Base-by-base conservation (phyloP, 2,113 vertebrate genomes). In the Melanostigma gelatinosum region DNA sequence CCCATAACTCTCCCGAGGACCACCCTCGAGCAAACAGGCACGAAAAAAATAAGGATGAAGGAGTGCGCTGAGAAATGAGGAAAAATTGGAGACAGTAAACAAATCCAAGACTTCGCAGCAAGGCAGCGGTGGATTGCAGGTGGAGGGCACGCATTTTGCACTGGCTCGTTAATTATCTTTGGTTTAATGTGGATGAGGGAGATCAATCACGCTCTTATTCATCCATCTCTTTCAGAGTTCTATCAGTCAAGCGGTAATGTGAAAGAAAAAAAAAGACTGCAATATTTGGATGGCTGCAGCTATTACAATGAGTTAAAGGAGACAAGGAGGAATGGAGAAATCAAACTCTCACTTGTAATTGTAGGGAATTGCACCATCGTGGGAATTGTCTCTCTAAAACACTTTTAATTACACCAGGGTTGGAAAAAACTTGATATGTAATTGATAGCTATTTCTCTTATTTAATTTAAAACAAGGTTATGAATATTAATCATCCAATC, bases 401-500 rank as follows among this genome's bases (percentile, higher is more conserved):
- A 52, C 68, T 87, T 62, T 87, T 92, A 92, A 94, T 93, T 92
- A 90, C 75, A 88, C 38, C 60, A 80, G 27, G 73, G 77, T 75
- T 88, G 75, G 24, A 66, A 77, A 66, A 87, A 83, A 81, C 20
- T 61, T 48, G 24, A 78, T 55, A 72, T 72, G 79, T 61, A 94
- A 90, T 82, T 91, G 86, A 94, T 89, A 85, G 85, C 78, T 86
- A 87, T 90, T 91, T 93, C 95, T 95, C 94, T 83, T 85, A 93
- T 94, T 94, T 96, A 90, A 94, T 96, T 96, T 83, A 95, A 95
- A 90, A 91, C 96, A 90, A 95, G 94, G 94, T 96, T 93, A 97
- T 98, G 94, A 97, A 98, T 98, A 97, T 97, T 97, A 97, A 99
- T 97, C 90, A 95, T 93, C 89, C 93, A 90, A 95, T 96, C 95